Evolutionary conservation across 2,888 invertebrate species (phyloP).

Genomic region (Podotricha telesiphe): DNA sequence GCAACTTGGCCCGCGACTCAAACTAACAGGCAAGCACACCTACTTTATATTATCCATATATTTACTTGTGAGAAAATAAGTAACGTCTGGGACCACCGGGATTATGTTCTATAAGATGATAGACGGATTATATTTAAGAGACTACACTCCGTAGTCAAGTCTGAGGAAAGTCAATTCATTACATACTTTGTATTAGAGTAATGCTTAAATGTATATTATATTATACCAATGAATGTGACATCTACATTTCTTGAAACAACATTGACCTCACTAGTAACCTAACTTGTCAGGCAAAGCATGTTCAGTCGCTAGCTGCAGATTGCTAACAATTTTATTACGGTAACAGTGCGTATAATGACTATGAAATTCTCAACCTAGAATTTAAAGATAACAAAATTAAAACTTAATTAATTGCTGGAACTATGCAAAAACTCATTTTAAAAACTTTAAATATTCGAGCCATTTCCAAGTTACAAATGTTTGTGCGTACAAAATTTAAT

Average conservation of each 20-base stretch:
- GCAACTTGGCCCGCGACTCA: too few relatives aligned
- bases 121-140: background rate
- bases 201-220: conserved; percentile 33
- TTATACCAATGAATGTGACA: conserved; percentile 34
- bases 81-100: too few relatives aligned
- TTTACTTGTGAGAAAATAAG: too few relatives aligned
- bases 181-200: background rate
- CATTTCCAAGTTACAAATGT: conserved; percentile 2
- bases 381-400: conserved; percentile 28
- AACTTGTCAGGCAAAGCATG: conserved; percentile 36
- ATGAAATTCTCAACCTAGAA: conserved; percentile 37
- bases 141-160: too few relatives aligned
- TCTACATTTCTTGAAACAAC: conserved; percentile 37
- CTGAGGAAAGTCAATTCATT: conserved; percentile 6
- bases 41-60: too few relatives aligned
- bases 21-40: too few relatives aligned
- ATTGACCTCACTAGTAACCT: conserved; percentile 34
- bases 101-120: too few relatives aligned
- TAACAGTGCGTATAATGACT: conserved; percentile 39
- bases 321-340: conserved; percentile 41
- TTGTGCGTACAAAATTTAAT: background rate
- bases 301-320: conserved; percentile 36
- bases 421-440: background rate
- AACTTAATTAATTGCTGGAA: background rate
- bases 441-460: background rate